These are phyloP conservation scores for Diploscapter pachys DNA, from an alignment of 1,140 invertebrate species.

Conservation along the genomic window DNA sequence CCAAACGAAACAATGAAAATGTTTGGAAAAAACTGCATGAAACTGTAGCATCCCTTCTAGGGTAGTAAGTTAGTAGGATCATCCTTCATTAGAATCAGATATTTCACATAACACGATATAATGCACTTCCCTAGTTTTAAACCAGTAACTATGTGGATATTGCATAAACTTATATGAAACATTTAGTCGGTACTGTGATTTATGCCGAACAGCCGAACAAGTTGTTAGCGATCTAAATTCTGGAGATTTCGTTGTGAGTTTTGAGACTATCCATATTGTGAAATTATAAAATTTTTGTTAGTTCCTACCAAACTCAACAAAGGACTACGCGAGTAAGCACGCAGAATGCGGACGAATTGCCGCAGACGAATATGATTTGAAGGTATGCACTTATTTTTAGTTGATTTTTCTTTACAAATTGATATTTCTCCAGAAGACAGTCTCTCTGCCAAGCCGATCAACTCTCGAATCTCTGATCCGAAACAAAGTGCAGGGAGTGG, in stretches of 20 bases:
- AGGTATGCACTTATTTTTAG: conserved; percentile 13
- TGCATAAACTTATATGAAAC: background rate
- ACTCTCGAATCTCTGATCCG: conserved; percentile 52
- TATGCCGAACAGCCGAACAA: conserved; percentile 48
- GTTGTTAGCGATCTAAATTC: conserved; percentile 51
- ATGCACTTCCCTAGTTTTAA: no score
- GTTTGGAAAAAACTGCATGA: no score
- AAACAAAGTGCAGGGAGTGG: conserved; percentile 56
- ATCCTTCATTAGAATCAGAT: no score
- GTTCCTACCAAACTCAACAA: conserved; percentile 14
- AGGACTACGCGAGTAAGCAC: conserved; percentile 10
- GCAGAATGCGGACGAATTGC: conserved; percentile 46
- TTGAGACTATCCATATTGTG: background rate
- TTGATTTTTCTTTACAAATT: conserved; percentile 4
- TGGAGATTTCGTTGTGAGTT: conserved; percentile 35
- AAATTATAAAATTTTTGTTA: background rate
- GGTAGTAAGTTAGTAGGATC: no score
- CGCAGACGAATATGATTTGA: conserved; percentile 53
- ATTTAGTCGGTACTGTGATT: conserved; percentile 56
- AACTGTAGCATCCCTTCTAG: no score
- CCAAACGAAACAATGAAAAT: no score
- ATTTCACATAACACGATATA: no score
- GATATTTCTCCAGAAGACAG: conserved; percentile 34
- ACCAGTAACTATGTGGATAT: background rate
- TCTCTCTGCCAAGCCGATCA: conserved; percentile 48